Percentiles rank a stretch among this genome's conserved stretches.
Evolutionary conservation across 2,113 vertebrate genomes (phyloP).

Genomic region (Anolis carolinensis): DNA sequence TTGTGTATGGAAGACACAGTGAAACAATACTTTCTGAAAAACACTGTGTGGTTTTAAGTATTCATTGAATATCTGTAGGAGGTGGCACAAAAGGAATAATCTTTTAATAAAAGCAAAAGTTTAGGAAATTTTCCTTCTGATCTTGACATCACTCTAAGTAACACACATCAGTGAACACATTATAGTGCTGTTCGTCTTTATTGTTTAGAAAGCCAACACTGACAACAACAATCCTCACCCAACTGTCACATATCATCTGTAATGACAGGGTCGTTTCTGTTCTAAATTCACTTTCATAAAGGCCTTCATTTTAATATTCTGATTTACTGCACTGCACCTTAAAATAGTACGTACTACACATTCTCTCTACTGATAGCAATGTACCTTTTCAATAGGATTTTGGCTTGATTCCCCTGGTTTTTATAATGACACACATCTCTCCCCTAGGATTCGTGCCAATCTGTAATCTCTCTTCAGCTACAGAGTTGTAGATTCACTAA

Average conservation of each 20-base stretch:
- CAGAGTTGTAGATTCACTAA: slow-evolving; percentile 56
- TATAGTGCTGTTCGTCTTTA: slow-evolving; percentile 73
- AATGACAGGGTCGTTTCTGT: slow-evolving; percentile 73
- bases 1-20: slow-evolving; percentile 53
- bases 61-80: slow-evolving; percentile 74
- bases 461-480: slow-evolving; percentile 57
- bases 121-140: slow-evolving; percentile 68
- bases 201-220: slow-evolving; percentile 61
- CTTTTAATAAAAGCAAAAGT: slow-evolving; percentile 72
- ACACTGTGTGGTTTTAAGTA: slow-evolving; percentile 59
- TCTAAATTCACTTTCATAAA: slow-evolving; percentile 67
- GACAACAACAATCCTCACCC: slow-evolving; percentile 66
- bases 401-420: slow-evolving; percentile 46
- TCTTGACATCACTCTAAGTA: slow-evolving; percentile 66
- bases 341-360: slow-evolving; percentile 60
- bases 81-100: slow-evolving; percentile 71
- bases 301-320: slow-evolving; percentile 61
- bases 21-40: slow-evolving; percentile 25
- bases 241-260: slow-evolving; percentile 67
- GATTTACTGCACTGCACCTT: slow-evolving; percentile 57
- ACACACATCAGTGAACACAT: slow-evolving; percentile 63
- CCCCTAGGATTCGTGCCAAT: slow-evolving; percentile 51
- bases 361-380: slow-evolving; percentile 55
- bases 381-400: slow-evolving; percentile 66
- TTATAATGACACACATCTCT: slow-evolving; percentile 56